Conservation (phyloP, 2,113 vertebrate genomes). For the Dromas ardeola region DNA sequence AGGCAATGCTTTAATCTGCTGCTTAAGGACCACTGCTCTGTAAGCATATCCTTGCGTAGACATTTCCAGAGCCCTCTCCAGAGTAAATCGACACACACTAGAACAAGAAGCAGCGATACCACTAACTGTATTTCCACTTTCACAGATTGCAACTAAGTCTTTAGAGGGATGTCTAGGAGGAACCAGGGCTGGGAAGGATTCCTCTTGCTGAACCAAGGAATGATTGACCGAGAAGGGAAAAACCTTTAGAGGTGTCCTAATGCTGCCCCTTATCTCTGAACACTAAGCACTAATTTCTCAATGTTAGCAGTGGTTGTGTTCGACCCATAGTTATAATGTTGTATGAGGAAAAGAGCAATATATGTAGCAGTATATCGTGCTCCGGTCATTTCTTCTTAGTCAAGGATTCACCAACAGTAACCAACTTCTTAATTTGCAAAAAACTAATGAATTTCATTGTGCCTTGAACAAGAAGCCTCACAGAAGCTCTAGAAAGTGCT, state of each 20-base stretch:
- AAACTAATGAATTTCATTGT: not conserved
- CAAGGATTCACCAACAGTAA: not conserved
- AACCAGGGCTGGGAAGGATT: not conserved
- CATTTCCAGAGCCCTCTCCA: not conserved
- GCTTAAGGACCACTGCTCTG: not conserved
- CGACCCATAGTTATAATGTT: not conserved
- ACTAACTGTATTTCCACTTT: not conserved
- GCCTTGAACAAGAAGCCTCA: not conserved
- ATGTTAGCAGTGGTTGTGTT: not conserved
- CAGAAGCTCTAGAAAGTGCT: not conserved
- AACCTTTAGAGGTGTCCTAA: not conserved
- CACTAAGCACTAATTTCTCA: not conserved
- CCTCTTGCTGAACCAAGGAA: not conserved
- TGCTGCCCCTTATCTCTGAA: not conserved
- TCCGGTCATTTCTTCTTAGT: not conserved
- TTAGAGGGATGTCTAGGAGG: not conserved
- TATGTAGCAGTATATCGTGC: not conserved
- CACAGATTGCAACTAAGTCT: not conserved
- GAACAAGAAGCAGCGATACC: accelerated
- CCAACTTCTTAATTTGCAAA: not conserved
- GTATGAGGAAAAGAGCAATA: not conserved
- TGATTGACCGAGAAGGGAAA: not conserved
- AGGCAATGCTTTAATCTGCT: not conserved
- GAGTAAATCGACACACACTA: not conserved
- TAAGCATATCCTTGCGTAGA: not conserved